phyloP scores from a whole-genome alignment of 2,797 vertebrate species.

The Catamblyrhynchus diadema region DNA sequence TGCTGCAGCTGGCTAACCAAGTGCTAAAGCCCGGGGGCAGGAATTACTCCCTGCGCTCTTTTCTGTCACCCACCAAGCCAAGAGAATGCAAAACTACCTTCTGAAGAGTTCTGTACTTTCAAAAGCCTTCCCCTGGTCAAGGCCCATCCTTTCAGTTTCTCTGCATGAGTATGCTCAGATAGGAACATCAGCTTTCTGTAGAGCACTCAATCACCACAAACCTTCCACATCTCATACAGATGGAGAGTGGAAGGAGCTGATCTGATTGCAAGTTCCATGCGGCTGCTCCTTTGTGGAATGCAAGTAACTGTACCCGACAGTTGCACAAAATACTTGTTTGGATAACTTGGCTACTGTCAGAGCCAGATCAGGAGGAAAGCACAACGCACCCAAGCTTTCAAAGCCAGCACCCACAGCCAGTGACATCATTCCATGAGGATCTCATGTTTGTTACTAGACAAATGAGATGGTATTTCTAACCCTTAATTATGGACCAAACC shows the following conservation, averaged over 20 bases:
- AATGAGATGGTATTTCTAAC: not conserved
- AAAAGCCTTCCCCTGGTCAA: not conserved
- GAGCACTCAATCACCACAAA: not conserved
- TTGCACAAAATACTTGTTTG: not conserved
- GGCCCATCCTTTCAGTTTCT: not conserved
- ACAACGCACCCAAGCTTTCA: not conserved
- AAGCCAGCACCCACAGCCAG: not conserved
- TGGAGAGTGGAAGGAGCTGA: accelerated
- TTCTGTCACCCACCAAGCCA: not conserved
- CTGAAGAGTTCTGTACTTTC: not conserved
- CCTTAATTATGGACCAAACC: not conserved
- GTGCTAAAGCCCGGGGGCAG: not conserved
- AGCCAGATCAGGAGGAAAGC: not conserved
- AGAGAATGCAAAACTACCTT: not conserved
- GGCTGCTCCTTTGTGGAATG: not conserved
- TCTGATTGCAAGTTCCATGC: not conserved
- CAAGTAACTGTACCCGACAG: not conserved
- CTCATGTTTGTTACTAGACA: not conserved
- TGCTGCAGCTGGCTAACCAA: not conserved
- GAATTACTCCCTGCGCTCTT: not conserved
- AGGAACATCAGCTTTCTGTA: not conserved
- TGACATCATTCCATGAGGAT: not conserved
- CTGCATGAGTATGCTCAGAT: not conserved
- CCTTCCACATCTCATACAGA: accelerated
- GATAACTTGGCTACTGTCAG: not conserved